Percentiles rank a stretch among this genome's conserved stretches.
These are phyloP conservation scores for Otolemur garnettii DNA, from an alignment of 2,113 vertebrate genomes.

Conservation along the genomic window DNA sequence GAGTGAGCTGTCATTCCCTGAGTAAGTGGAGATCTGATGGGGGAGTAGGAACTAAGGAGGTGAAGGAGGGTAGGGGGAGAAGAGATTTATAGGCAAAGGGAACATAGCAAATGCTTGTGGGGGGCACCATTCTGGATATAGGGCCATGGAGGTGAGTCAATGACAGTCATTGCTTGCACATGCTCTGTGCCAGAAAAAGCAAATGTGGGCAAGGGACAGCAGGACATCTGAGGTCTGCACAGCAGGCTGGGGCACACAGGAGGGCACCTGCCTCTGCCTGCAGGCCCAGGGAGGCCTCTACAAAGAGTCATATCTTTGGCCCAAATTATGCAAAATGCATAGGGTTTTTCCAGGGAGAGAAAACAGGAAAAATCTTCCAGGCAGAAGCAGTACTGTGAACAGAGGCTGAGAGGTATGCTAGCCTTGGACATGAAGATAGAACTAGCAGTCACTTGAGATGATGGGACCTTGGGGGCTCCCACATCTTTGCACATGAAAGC, in stretches of 20 bases:
- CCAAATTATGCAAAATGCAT: not conserved
- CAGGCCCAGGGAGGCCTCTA: not conserved
- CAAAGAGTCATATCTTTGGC: not conserved
- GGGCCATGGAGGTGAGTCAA: too few species aligned
- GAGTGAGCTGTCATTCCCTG: not conserved
- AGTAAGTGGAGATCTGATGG: not conserved
- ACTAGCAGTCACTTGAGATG: not conserved
- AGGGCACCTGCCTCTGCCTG: not conserved
- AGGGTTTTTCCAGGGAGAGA: not conserved
- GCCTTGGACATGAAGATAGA: not conserved
- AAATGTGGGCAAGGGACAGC: too few species aligned
- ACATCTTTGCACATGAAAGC: not conserved
- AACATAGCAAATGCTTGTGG: not conserved
- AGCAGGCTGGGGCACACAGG: accelerated
- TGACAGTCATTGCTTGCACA: not conserved
- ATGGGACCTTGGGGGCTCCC: not conserved
- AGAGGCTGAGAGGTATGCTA: not conserved
- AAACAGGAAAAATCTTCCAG: not conserved
- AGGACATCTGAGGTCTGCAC: not conserved
- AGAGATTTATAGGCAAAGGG: not conserved
- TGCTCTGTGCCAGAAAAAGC: not conserved
- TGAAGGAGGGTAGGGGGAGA: not conserved
- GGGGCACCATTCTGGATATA: not conserved
- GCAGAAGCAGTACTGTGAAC: not conserved
- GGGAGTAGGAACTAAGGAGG: not conserved